phyloP scores from a whole-genome alignment of 2,113 vertebrate species.

The Corythaeola cristata region DNA sequence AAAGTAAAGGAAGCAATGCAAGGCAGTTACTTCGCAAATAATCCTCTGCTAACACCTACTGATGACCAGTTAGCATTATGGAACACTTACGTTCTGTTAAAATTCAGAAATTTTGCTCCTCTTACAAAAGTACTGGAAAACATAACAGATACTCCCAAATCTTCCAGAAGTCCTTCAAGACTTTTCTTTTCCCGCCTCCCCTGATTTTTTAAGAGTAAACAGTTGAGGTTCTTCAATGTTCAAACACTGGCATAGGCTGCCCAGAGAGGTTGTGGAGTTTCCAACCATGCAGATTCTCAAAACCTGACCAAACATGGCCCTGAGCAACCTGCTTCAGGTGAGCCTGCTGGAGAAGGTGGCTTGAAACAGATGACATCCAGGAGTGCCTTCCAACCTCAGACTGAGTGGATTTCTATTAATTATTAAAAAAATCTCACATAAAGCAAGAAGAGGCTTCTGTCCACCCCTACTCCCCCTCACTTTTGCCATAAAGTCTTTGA shows the following conservation, averaged over 20 bases:
- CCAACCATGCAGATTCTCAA: not conserved
- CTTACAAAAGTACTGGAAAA: not conserved
- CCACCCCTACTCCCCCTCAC: too few relatives aligned
- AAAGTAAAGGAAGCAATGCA: not conserved
- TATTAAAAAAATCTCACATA: not conserved
- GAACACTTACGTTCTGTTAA: not conserved
- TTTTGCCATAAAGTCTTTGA: not conserved
- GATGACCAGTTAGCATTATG: not conserved
- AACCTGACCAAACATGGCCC: not conserved
- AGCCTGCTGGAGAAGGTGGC: not conserved
- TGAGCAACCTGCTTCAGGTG: not conserved
- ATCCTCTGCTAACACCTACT: not conserved
- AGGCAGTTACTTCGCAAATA: not conserved
- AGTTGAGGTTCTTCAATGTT: not conserved
- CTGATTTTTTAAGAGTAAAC: not conserved
- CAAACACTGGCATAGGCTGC: not conserved
- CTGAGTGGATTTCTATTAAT: fast-evolving
- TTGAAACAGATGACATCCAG: not conserved
- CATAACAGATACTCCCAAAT: not conserved
- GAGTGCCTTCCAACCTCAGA: not conserved
- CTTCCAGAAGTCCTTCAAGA: not conserved
- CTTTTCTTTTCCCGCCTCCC: too few relatives aligned
- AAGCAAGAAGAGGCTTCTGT: not conserved
- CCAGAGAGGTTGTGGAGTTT: not conserved
- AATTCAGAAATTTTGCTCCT: not conserved